Evolutionary conservation across 2,888 invertebrate genomes (phyloP).

Genomic region (Syrista parreyssii): DNA sequence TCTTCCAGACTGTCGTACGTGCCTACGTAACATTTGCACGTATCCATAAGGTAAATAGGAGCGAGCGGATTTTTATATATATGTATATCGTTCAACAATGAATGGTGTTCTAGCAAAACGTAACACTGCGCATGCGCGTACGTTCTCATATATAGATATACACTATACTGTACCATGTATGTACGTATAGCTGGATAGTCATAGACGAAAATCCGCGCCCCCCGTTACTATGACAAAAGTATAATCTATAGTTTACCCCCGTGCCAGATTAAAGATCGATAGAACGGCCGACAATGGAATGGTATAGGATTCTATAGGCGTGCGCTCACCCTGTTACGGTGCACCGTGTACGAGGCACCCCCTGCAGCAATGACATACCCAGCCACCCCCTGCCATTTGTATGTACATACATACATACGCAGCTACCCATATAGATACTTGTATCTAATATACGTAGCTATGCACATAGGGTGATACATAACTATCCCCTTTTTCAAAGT

Average conservation of each 20-base stretch:
- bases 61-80: not conserved
- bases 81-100: not conserved
- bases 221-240: slow-evolving; percentile 28
- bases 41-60: not conserved
- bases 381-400: not conserved
- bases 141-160: not conserved
- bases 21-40: not conserved
- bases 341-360: slow-evolving; percentile 25
- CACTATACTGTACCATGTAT: not conserved
- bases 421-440: not conserved
- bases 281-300: slow-evolving; percentile 41
- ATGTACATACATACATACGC: too few species aligned
- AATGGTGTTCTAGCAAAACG: not conserved
- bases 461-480: not conserved
- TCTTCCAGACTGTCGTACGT: not conserved
- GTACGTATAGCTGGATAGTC: not conserved
- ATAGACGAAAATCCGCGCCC: not conserved
- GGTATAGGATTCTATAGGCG: slow-evolving; percentile 43
- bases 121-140: not conserved
- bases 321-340: slow-evolving; percentile 31
- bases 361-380: slow-evolving; percentile 29
- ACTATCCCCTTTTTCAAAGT: not conserved
- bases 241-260: slow-evolving; percentile 45
- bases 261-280: slow-evolving; percentile 52
- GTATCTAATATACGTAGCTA: not conserved